These are phyloP conservation scores for Xanthorhoe spadicearia DNA, from an alignment of 2,888 invertebrate species.

Conservation along the genomic window DNA sequence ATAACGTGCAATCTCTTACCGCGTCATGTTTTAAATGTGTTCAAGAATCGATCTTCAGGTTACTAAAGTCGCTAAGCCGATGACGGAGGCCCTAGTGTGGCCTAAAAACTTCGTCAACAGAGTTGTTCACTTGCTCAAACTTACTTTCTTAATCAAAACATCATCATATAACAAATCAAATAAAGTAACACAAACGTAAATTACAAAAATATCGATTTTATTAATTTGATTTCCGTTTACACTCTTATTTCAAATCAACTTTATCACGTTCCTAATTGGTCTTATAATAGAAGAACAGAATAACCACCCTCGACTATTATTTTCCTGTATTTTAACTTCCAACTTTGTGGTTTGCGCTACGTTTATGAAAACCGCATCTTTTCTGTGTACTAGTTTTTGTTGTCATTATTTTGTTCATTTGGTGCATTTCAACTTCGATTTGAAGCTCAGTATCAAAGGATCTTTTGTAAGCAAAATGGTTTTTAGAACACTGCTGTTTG, in stretches of 20 bases:
- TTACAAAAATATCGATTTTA: not conserved
- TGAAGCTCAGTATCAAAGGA: not conserved
- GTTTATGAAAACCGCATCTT: conserved; percentile 10
- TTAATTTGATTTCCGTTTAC: not conserved
- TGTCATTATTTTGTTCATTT: not conserved
- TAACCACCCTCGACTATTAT: not conserved
- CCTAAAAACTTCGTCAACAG: no score
- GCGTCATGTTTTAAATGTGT: no score
- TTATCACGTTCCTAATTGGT: not conserved
- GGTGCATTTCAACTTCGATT: not conserved
- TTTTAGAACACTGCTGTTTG: not conserved
- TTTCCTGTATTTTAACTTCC: conserved; percentile 5
- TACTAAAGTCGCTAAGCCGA: no score
- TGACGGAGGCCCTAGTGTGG: no score
- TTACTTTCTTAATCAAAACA: no score
- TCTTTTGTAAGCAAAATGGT: not conserved
- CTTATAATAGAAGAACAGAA: not conserved
- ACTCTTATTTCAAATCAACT: not conserved
- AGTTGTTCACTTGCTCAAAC: no score
- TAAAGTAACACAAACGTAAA: no score
- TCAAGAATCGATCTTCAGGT: no score
- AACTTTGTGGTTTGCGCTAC: not conserved
- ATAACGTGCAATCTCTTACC: no score
- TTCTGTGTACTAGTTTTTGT: not conserved
- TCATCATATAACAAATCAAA: no score